Evolutionary conservation across 2,113 vertebrate species (phyloP).

Genomic region (Struthio camelus): DNA sequence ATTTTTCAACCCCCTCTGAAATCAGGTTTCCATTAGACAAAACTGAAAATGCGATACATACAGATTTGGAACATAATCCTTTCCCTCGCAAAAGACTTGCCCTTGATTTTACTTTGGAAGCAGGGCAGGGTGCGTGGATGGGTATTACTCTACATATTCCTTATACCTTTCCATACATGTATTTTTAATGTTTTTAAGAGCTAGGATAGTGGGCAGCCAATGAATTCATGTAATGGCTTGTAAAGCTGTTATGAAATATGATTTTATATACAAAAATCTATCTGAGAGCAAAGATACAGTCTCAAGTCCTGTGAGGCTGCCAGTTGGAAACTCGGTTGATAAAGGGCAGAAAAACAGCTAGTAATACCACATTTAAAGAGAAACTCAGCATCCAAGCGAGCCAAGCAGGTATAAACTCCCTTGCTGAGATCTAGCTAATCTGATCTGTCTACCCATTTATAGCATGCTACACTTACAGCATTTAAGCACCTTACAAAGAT

Average conservation of each 20-base stretch:
- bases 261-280: conserved; percentile 43
- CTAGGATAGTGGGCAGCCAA: conserved; percentile 5
- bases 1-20: conserved; percentile 55
- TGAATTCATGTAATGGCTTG: conserved; percentile 47
- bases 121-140: neutral
- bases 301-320: conserved; percentile 35
- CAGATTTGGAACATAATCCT: conserved; percentile 25
- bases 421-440: conserved; percentile 59
- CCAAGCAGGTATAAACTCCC: conserved; percentile 57
- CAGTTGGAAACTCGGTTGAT: conserved; percentile 20
- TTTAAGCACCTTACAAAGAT: conserved; percentile 64
- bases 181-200: conserved; percentile 31
- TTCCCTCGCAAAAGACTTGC: neutral
- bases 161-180: neutral
- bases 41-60: conserved; percentile 61
- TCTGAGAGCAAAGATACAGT: conserved; percentile 54
- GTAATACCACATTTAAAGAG: conserved; percentile 43
- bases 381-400: conserved; percentile 58
- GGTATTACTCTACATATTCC: neutral
- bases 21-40: conserved; percentile 43
- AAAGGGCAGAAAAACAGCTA: conserved; percentile 37
- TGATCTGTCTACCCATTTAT: conserved; percentile 57
- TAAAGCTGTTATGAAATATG: conserved; percentile 44
- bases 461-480: conserved; percentile 37
- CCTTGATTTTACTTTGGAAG: neutral